These are phyloP conservation scores for Lipotes vexillifer DNA, from an alignment of 2,113 vertebrate species.

Conservation along the genomic window DNA sequence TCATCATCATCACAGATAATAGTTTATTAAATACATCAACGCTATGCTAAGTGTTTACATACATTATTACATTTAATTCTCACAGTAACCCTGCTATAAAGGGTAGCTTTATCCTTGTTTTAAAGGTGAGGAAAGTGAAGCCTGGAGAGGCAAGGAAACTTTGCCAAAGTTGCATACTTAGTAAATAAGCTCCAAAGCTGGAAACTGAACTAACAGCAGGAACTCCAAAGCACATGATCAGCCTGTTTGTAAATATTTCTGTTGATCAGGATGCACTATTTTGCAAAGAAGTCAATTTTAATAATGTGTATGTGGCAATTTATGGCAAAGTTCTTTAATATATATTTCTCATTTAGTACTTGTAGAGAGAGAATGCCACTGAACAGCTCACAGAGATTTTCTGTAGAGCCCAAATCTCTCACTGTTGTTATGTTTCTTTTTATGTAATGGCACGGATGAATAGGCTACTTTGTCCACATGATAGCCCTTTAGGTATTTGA, in stretches of 20 bases:
- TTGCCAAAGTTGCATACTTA: slow-evolving; percentile 12
- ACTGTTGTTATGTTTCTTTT: background rate
- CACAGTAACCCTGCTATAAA: background rate
- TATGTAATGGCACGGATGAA: background rate
- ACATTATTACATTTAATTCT: background rate
- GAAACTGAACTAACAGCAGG: background rate
- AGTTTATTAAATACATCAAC: background rate
- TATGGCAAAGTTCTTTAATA: background rate
- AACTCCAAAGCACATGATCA: background rate
- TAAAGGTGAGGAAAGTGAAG: background rate
- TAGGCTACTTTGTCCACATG: background rate
- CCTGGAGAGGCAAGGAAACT: background rate
- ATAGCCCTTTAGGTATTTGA: background rate
- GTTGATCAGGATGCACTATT: background rate
- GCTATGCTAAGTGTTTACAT: background rate
- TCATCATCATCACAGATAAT: background rate
- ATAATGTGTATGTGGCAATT: background rate
- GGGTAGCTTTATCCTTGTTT: background rate
- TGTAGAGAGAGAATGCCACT: background rate
- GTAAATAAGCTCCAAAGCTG: background rate
- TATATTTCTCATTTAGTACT: background rate
- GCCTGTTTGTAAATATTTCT: background rate
- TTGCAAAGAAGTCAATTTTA: background rate
- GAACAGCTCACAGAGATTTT: background rate
- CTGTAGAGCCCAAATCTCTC: background rate